Base-by-base conservation (phyloP, 2,113 vertebrate species). In the Toxostoma redivivum region DNA sequence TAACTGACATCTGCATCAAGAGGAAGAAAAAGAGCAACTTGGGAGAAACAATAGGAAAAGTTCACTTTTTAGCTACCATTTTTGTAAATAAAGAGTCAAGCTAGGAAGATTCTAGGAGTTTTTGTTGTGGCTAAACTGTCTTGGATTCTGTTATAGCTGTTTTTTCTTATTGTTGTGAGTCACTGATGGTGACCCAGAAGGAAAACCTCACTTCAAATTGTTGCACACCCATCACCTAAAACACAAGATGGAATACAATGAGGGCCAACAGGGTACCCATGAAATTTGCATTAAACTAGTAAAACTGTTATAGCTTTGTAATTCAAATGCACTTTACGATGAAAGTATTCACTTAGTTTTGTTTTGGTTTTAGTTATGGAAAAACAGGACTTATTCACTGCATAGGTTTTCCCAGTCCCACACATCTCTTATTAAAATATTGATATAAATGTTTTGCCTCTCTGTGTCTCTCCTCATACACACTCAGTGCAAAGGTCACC, bases 341-440 rank as follows among this genome's bases (percentile, higher is more conserved):
- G 47, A 53, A 86, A 62, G 51, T 15, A 10, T 1, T 0, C 82
- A 78, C 1, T 45, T 58, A 19, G 60, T 79, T 89, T 86, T 73
- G 23, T 11, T 67, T 71, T 15, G 1, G 10, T 64, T 86, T 80
- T 71, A 69, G 31, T 62, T 81, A 85, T 4, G 17, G 44, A 62
- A 70, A 73, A 86, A 23, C 15, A 82, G 61, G 37, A 33, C 24
- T 74, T 35, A 80, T 54, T 80, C 40, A 15, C 33, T 33, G 38
- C 31, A 25, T 35, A 62, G 66, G 12, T 57, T 94, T 92, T 88
- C 79, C 84, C 76, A 94, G 78, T 94, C 31, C 70, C 87, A 60
- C 47, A 76, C 35, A 79, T 60, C 42, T 92, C 78, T 44, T 80
- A 56, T 95, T 94, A 92, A 95, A 96, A 87, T 81, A 79, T 56